These are phyloP conservation scores for Hydrochoerus hydrochaeris DNA, from an alignment of 2,113 vertebrate genomes.

Conservation along the genomic window DNA sequence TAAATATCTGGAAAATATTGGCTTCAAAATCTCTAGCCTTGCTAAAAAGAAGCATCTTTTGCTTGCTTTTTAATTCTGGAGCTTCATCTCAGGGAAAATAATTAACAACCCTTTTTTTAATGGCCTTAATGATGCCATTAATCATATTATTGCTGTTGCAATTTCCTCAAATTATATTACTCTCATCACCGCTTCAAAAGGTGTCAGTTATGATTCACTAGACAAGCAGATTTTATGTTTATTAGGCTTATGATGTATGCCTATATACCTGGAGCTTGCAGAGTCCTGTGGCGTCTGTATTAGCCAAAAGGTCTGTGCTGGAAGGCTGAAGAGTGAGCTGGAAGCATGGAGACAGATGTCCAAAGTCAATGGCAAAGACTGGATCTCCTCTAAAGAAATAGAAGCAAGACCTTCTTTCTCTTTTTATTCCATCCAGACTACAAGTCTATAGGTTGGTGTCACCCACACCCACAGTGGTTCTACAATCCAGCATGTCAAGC, in stretches of 20 bases:
- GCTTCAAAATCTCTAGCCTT: constrained; percentile 29
- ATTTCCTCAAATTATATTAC: constrained; percentile 29
- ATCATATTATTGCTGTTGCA: background rate
- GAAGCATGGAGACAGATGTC: background rate
- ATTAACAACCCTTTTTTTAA: background rate
- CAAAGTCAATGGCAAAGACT: background rate
- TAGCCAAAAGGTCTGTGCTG: background rate
- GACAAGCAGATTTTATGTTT: background rate
- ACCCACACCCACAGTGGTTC: background rate
- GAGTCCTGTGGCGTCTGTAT: background rate
- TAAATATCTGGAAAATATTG: constrained; percentile 4
- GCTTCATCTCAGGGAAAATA: constrained; percentile 3
- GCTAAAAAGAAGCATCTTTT: constrained; percentile 29
- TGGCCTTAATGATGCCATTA: background rate
- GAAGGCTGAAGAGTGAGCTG: background rate
- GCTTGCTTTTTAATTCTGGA: constrained; percentile 24
- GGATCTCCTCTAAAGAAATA: background rate
- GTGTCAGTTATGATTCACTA: background rate
- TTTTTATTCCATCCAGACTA: background rate
- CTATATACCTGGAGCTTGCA: background rate
- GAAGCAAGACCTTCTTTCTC: background rate
- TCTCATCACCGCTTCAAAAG: constrained; percentile 49
- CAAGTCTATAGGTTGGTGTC: background rate
- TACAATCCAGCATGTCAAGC: background rate
- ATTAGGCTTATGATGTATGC: background rate